Evolutionary conservation across 2,888 invertebrate genomes (phyloP).

Genomic region (Eupsilia transversa): DNA sequence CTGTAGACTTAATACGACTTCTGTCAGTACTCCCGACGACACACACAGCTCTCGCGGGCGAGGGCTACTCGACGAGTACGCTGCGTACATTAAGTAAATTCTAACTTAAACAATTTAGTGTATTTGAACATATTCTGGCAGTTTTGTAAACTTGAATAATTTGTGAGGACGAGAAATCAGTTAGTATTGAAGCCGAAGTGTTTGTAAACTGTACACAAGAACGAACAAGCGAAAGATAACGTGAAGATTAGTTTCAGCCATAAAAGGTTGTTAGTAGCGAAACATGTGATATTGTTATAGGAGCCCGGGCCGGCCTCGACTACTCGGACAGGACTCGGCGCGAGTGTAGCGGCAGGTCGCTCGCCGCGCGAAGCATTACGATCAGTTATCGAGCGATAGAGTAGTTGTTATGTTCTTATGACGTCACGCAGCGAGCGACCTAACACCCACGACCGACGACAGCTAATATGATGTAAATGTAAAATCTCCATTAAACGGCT

Average conservation of each 20-base stretch:
- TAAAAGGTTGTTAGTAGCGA: constrained; percentile 77
- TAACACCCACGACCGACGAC: constrained; percentile 31
- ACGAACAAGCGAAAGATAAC: constrained; percentile 81
- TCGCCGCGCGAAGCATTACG: constrained; percentile 7
- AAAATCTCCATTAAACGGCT: constrained; percentile 49
- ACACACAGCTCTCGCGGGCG: constrained; percentile 55
- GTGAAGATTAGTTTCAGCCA: constrained; percentile 83
- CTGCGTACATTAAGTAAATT: constrained; percentile 52
- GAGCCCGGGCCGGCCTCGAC: constrained; percentile 74
- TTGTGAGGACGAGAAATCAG: constrained; percentile 65
- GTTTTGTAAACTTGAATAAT: constrained; percentile 68
- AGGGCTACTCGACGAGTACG: constrained; percentile 41
- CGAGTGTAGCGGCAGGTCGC: not conserved
- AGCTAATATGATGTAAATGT: constrained; percentile 40
- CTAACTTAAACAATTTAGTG: constrained; percentile 55
- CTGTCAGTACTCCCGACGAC: constrained; percentile 42
- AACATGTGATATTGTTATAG: constrained; percentile 80
- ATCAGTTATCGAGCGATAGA: constrained; percentile 34
- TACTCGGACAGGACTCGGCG: constrained; percentile 18
- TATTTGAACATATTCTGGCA: constrained; percentile 68
- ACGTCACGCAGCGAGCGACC: constrained; percentile 23
- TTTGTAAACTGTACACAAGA: constrained; percentile 70
- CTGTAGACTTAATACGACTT: constrained; percentile 50
- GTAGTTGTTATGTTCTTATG: constrained; percentile 23
- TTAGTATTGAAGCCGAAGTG: constrained; percentile 70